Evolutionary conservation across 1,140 invertebrate genomes (phyloP), one percentile per base, ranked within the genome.

Genomic region (Eupeodes corollae): DNA sequence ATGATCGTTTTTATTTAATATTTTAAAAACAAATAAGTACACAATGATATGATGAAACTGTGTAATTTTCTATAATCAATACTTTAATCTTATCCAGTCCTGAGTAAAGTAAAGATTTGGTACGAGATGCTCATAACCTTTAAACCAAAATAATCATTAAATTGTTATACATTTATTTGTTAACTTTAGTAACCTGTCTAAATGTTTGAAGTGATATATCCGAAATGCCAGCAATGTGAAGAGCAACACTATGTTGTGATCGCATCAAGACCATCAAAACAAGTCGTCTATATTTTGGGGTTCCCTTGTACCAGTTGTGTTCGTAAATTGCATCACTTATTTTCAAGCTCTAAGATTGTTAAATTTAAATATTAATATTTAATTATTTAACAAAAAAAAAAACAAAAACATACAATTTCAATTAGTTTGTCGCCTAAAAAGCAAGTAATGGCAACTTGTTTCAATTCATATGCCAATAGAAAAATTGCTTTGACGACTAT

Each of bases 201-300:
- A 51, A 31, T n/a, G 49, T 51, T 18, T 35, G 37, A 6, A 51
- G 21, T 13, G 40, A 33, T n/a, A 51, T 32, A 46, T 46, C 41
- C 26, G 41, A 31, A 35, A 50, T 42, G 11, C 35, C 41, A 18
- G 16, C 44, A 1, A 50, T 39, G n/a, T 42, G 46, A 6, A 50
- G 38, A 32, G 13, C 44, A 19, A 46, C 30, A 10, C 44, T 44
- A 15, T 26, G 3, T 12, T 26, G 21, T 8, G 44, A 42, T 30
- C 38, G 44, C 14, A 42, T 0, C 11, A 50, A 15, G 30, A 46
- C 42, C 18, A 41, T 18, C 11, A 45, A 32, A 6, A 46, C 38
- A 12, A 39, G n/a, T 19, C 32, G 16, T 14, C 38, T 42, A 15
- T 51, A 51, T 19, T 14, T 26, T 12, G 41, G 11, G 8, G 49